A percentile compares a stretch with the other conserved stretches of the same genome.
Conservation (phyloP, 2,888 invertebrate species). For the Liodrosophila aerea region DNA sequence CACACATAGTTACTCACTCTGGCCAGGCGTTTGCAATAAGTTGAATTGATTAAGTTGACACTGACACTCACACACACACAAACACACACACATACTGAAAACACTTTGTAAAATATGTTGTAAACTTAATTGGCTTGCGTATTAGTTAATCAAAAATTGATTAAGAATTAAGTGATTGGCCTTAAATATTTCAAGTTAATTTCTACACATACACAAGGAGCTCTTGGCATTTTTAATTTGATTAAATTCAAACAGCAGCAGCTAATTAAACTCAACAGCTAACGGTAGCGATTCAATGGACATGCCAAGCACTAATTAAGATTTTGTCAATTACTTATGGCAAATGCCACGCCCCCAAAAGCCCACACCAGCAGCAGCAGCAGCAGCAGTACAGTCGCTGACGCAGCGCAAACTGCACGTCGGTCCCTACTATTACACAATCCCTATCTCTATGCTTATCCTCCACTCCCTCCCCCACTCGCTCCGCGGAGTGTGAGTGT, state of each 20-base stretch:
- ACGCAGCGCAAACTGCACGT: slow-evolving; percentile 69
- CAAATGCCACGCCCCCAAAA: slow-evolving; percentile 56
- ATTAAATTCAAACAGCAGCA: slow-evolving; percentile 65
- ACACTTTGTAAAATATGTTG: neutral
- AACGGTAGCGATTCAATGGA: slow-evolving; percentile 71
- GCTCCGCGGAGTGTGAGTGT: slow-evolving; percentile 13
- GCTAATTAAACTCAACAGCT: slow-evolving; percentile 71
- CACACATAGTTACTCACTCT: neutral
- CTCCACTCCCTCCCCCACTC: neutral
- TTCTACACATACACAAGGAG: slow-evolving; percentile 20
- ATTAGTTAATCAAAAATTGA: slow-evolving; percentile 51
- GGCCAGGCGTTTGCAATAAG: slow-evolving; percentile 14
- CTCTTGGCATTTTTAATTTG: slow-evolving; percentile 65
- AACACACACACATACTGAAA: slow-evolving; percentile 2
- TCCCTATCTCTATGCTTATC: neutral
- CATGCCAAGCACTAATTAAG: slow-evolving; percentile 78
- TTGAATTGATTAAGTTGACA: slow-evolving; percentile 54
- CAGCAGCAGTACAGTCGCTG: slow-evolving; percentile 31
- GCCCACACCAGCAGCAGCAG: neutral
- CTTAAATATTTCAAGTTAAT: slow-evolving; percentile 27
- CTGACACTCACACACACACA: slow-evolving; percentile 22
- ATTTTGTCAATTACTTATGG: slow-evolving; percentile 76
- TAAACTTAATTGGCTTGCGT: slow-evolving; percentile 36
- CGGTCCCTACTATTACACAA: neutral
- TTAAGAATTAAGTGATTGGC: slow-evolving; percentile 43